phyloP scores from a whole-genome alignment of 2,888 invertebrate genomes.

The Electrophaes corylata region DNA sequence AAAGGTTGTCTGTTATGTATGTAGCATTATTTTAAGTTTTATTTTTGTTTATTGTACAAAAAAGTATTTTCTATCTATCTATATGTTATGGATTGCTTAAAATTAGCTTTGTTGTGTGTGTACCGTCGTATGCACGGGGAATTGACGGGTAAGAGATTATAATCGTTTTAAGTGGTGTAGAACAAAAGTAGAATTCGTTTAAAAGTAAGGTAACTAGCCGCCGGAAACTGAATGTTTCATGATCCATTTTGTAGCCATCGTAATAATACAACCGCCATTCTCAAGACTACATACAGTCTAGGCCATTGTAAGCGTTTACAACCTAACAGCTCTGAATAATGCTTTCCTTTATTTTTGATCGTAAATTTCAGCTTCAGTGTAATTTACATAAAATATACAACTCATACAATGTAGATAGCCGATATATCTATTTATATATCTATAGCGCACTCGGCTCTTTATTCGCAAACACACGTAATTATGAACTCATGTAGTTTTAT shows the following conservation, averaged over 20 bases:
- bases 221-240: no score
- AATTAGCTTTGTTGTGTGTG: no score
- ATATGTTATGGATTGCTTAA: no score
- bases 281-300: neutral
- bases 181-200: no score
- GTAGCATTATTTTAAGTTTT: no score
- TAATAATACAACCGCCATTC: neutral
- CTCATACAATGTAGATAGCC: conserved; percentile 5
- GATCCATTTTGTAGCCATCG: neutral
- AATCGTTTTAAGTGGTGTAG: no score
- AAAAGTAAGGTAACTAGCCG: no score
- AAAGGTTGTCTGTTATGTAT: no score
- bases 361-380: conserved; percentile 16
- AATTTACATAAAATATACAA: conserved; percentile 19
- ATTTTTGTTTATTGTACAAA: no score
- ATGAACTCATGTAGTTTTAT: neutral
- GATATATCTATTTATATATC: neutral
- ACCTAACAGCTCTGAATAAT: conserved; percentile 15
- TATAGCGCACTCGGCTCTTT: neutral
- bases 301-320: conserved; percentile 8
- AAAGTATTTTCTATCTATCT: no score
- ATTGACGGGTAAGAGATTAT: no score
- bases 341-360: conserved; percentile 19
- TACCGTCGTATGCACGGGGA: no score
- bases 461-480: neutral